Conservation (phyloP, 2,888 invertebrate species). For the Lottia scabra region DNA sequence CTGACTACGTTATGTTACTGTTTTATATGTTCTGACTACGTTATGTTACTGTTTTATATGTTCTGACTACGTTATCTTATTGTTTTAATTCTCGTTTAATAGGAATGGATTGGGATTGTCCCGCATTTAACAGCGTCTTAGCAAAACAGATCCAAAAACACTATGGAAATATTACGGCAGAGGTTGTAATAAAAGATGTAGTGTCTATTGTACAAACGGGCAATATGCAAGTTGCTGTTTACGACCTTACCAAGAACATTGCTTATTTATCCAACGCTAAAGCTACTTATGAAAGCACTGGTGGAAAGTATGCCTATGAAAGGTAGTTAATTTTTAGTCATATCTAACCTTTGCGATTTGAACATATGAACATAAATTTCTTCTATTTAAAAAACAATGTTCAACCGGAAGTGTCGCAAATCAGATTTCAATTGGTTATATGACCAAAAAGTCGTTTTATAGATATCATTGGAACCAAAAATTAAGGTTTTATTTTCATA, state of each 20-base stretch:
- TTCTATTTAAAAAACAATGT: too few relatives aligned
- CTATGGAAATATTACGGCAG: constrained; percentile 43
- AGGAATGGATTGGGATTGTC: constrained; percentile 59
- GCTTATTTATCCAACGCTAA: constrained; percentile 48
- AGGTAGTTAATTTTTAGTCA: too few relatives aligned
- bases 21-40: too few relatives aligned
- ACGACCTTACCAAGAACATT: constrained; percentile 43
- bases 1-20: too few relatives aligned
- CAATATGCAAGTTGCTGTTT: constrained; percentile 48
- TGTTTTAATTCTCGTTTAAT: not conserved
- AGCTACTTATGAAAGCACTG: constrained; percentile 34
- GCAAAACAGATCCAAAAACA: constrained; percentile 39
- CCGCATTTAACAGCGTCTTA: constrained; percentile 40
- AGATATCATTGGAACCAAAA: too few relatives aligned
- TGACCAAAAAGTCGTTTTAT: too few relatives aligned
- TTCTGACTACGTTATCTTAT: not conserved
- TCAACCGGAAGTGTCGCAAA: too few relatives aligned
- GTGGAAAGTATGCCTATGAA: constrained; percentile 44
- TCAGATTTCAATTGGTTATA: too few relatives aligned
- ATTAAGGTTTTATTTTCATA: too few relatives aligned
- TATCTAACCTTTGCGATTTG: too few relatives aligned
- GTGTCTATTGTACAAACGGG: constrained; percentile 50
- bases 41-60: too few relatives aligned
- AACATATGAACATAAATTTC: too few relatives aligned
- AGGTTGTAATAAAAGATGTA: constrained; percentile 40